Evolutionary conservation across 2,113 vertebrate genomes (phyloP), one percentile per base, ranked within the genome.

Genomic region (Scatophagus argus): DNA sequence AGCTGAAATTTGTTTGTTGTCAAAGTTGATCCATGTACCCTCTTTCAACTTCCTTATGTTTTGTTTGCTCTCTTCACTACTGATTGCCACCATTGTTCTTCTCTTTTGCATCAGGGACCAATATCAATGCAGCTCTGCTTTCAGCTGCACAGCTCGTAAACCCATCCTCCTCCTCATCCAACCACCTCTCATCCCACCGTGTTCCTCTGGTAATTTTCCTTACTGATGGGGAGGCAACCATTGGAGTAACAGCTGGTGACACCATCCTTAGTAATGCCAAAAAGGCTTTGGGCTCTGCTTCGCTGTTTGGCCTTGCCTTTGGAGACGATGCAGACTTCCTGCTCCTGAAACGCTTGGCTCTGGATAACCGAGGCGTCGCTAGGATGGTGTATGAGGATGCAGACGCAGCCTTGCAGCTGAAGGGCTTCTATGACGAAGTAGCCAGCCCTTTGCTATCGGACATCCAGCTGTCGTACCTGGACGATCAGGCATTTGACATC

Each of bases 191-290:
- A 11, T 85, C 89, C 41, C 86, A 78, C 1, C 93, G 87, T 1
- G 93, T 96, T 36, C 94, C 95, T 10, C 91, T 97, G 78, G 86
- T 96, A 9, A 93, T 97, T 81, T 96, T 97, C 87, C 91, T 96
- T 17, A 96, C 95, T 0, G 96, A 97, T n/a, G 95, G 95, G 1
- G 95, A 97, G 71, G 94, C 96, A n/a, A 97, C 95, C 1, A 93
- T 93, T 0, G 94, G 96, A 0, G 93, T 96, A 32, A 96, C 93
- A 0, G 87, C 92, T 0, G 85, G 92, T 1, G 90, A 91, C 44
- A 82, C 86, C 49, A 96, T 97, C 81, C 91, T 96, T 1, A 90
- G 5, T 43, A 96, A 96, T 5, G 90, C 95, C 29, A 92, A 71
- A 61, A 93, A 88, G 68, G 95, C 93, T 4, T 68, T 95, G 65